phyloP scores from a whole-genome alignment of 2,797 vertebrate genomes.

The Anniella stebbinsi region DNA sequence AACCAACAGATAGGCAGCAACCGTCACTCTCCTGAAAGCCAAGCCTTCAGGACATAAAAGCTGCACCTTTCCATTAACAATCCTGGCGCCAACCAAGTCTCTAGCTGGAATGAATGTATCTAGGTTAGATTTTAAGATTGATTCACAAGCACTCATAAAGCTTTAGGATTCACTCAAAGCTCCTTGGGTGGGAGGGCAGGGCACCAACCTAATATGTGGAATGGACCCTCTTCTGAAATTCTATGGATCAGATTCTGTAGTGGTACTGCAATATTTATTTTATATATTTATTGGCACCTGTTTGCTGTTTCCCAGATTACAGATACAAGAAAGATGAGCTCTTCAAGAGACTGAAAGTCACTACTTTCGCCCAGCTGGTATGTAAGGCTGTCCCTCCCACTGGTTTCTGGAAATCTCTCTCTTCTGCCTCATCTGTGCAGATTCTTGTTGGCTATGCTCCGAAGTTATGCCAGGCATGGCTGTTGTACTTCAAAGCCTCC shows the following conservation, averaged over 20 bases:
- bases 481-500: neutral
- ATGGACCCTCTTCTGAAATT: neutral
- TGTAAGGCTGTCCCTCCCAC: constrained; percentile 51
- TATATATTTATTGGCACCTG: neutral
- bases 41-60: constrained; percentile 23
- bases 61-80: neutral
- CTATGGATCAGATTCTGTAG: neutral
- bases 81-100: neutral
- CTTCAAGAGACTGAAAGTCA: constrained; percentile 95
- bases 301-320: constrained; percentile 85
- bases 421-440: neutral
- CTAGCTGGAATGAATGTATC: neutral
- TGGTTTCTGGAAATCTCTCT: neutral
- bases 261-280: neutral
- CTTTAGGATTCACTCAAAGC: neutral
- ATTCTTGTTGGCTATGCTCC: neutral
- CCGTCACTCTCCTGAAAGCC: constrained; percentile 13
- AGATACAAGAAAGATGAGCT: constrained; percentile 94
- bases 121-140: neutral
- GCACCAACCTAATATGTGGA: neutral
- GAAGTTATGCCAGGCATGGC: neutral
- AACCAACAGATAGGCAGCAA: constrained; percentile 46
- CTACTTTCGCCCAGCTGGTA: constrained; percentile 96
- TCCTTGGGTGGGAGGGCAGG: neutral
- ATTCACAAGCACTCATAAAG: neutral